Evolutionary conservation across 2,113 vertebrate genomes (phyloP).

Genomic region (Plectropomus leopardus): DNA sequence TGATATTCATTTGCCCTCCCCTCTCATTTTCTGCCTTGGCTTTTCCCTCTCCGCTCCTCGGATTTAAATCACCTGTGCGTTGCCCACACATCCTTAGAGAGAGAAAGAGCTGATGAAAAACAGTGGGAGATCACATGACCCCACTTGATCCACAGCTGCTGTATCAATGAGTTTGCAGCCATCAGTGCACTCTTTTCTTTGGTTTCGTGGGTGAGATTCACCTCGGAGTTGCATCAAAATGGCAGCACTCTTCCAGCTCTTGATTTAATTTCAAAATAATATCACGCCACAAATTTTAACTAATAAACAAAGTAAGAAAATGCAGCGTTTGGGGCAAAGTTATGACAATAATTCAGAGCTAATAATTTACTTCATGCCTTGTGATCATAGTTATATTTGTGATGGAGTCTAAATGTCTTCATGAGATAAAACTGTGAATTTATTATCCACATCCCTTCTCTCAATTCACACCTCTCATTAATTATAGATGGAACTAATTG

Average conservation of each 20-base stretch:
- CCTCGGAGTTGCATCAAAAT: slow-evolving; percentile 35
- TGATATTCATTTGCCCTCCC: slow-evolving; percentile 46
- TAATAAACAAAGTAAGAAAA: neutral
- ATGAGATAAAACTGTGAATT: slow-evolving; percentile 27
- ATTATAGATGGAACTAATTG: slow-evolving; percentile 67
- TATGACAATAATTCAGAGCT: neutral
- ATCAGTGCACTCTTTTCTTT: slow-evolving; percentile 42
- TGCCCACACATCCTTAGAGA: slow-evolving; percentile 58
- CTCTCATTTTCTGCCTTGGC: slow-evolving; percentile 55
- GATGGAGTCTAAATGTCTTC: slow-evolving; percentile 38
- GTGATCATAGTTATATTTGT: slow-evolving; percentile 15
- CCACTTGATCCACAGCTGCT: slow-evolving; percentile 55
- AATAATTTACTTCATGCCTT: neutral
- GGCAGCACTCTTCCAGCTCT: slow-evolving; percentile 23
- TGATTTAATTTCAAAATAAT: slow-evolving; percentile 9
- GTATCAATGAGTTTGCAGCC: slow-evolving; percentile 49
- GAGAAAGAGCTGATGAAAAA: slow-evolving; percentile 34
- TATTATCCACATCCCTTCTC: slow-evolving; percentile 45
- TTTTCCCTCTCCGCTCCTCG: slow-evolving; percentile 21
- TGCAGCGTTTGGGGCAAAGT: no score
- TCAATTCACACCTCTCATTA: slow-evolving; percentile 55
- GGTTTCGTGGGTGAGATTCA: slow-evolving; percentile 34
- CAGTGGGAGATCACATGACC: slow-evolving; percentile 61
- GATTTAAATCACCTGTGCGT: slow-evolving; percentile 63
- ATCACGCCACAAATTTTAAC: neutral